These are phyloP conservation scores for Bembecia ichneumoniformis DNA, from an alignment of 2,888 invertebrate species.

Conservation along the genomic window DNA sequence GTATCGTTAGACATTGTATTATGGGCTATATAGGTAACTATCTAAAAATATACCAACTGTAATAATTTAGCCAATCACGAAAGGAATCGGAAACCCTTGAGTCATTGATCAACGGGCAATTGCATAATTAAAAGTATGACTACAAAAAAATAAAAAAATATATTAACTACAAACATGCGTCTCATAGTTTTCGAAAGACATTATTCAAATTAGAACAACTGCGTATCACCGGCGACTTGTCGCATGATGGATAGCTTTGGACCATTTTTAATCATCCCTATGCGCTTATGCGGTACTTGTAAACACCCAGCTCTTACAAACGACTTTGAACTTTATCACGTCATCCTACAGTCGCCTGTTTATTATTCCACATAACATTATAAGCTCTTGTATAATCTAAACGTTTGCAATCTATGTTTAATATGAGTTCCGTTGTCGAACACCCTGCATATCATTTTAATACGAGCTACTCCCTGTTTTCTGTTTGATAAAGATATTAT, in stretches of 20 bases:
- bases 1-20: no score
- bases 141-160: no score
- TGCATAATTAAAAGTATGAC: no score
- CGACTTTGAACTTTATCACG: not conserved
- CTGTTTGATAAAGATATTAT: slow-evolving; percentile 12
- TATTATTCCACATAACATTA: not conserved
- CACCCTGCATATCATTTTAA: slow-evolving; percentile 24
- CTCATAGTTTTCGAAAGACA: slow-evolving; percentile 17
- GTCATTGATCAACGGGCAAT: no score
- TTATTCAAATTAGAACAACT: slow-evolving; percentile 59
- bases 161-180: slow-evolving; percentile 3
- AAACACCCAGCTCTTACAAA: slow-evolving; percentile 6
- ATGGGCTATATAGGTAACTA: no score
- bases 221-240: slow-evolving; percentile 48
- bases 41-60: no score
- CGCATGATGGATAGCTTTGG: slow-evolving; percentile 59
- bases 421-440: slow-evolving; percentile 36
- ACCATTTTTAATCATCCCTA: slow-evolving; percentile 59
- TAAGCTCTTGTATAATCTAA: not conserved
- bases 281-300: slow-evolving; percentile 7
- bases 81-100: no score
- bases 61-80: no score
- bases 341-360: not conserved
- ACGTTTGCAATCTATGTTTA: slow-evolving; percentile 23
- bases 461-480: slow-evolving; percentile 9